Percentiles rank a stretch among this genome's conserved stretches.
Conservation (phyloP, 2,888 invertebrate species). For the Homarus gammarus region DNA sequence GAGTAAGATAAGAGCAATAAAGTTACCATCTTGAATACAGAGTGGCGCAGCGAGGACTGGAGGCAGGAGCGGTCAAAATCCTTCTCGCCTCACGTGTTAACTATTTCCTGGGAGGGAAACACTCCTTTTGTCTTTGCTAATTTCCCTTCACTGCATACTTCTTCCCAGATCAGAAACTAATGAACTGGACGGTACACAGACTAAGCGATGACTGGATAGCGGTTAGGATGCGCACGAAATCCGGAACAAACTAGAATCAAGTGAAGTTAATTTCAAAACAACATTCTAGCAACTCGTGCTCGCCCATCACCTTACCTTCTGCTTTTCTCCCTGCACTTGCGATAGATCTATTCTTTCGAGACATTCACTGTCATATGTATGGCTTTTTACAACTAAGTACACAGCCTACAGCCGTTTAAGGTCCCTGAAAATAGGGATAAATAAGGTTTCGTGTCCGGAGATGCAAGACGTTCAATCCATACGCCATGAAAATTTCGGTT, state of each 20-base stretch:
- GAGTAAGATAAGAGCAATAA: background rate
- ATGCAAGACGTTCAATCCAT: slow-evolving; percentile 63
- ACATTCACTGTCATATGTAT: slow-evolving; percentile 49
- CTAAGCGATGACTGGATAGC: background rate
- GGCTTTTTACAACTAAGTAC: slow-evolving; percentile 22
- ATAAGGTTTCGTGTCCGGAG: slow-evolving; percentile 35
- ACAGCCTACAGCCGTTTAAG: slow-evolving; percentile 28
- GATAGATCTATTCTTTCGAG: slow-evolving; percentile 36
- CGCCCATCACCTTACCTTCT: slow-evolving; percentile 56
- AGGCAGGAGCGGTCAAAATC: slow-evolving; percentile 12
- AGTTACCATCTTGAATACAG: slow-evolving; percentile 25
- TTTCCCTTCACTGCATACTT: background rate
- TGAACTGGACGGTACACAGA: background rate
- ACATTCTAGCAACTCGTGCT: slow-evolving; percentile 25
- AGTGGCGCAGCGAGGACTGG: background rate
- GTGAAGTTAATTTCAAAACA: slow-evolving; percentile 10
- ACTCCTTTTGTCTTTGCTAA: background rate
- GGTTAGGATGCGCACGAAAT: background rate
- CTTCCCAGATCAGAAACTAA: background rate
- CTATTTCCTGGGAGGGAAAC: slow-evolving; percentile 36
- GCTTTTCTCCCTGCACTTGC: slow-evolving; percentile 23
- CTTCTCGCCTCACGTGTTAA: slow-evolving; percentile 30
- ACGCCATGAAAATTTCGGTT: slow-evolving; percentile 75
- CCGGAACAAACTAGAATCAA: slow-evolving; percentile 25
- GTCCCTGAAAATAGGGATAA: slow-evolving; percentile 53